Evolutionary conservation across 2,113 vertebrate species (phyloP).

Genomic region (Bagarius yarrelli): DNA sequence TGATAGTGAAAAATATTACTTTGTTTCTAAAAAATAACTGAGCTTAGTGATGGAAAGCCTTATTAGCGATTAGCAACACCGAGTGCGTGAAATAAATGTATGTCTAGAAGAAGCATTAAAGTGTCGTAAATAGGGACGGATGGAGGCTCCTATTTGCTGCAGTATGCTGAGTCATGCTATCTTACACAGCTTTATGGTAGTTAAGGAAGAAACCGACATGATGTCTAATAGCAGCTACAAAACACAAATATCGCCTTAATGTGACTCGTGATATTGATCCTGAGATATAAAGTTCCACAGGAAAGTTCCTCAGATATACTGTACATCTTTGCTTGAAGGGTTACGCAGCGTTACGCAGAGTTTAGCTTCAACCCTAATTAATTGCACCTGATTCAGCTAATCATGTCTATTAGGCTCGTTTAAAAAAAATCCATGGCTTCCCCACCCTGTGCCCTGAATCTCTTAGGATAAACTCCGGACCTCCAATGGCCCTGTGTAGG

Average conservation of each 20-base stretch:
- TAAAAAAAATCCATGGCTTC: too few species aligned
- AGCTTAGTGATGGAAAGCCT: slow-evolving; percentile 36
- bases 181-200: slow-evolving; percentile 33
- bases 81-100: slow-evolving; percentile 61
- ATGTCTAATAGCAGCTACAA: neutral
- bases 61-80: slow-evolving; percentile 44
- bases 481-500: too few species aligned
- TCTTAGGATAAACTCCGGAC: too few species aligned
- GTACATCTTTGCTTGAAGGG: neutral
- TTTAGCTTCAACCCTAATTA: too few species aligned
- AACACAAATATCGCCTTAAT: slow-evolving; percentile 8
- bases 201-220: slow-evolving; percentile 9
- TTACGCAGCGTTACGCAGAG: too few species aligned
- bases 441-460: too few species aligned
- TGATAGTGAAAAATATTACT: too few species aligned
- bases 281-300: neutral
- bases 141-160: slow-evolving; percentile 55
- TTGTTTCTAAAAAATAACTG: neutral
- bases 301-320: neutral
- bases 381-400: too few species aligned
- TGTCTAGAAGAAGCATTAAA: slow-evolving; percentile 66
- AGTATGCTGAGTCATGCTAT: slow-evolving; percentile 64
- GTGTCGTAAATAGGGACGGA: slow-evolving; percentile 65
- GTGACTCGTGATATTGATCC: slow-evolving; percentile 1
- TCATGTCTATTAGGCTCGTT: too few species aligned